A percentile compares a stretch with the other conserved stretches of the same genome.
phyloP scores from a whole-genome alignment of 2,888 invertebrate genomes.

The Dryobotodes eremita region DNA sequence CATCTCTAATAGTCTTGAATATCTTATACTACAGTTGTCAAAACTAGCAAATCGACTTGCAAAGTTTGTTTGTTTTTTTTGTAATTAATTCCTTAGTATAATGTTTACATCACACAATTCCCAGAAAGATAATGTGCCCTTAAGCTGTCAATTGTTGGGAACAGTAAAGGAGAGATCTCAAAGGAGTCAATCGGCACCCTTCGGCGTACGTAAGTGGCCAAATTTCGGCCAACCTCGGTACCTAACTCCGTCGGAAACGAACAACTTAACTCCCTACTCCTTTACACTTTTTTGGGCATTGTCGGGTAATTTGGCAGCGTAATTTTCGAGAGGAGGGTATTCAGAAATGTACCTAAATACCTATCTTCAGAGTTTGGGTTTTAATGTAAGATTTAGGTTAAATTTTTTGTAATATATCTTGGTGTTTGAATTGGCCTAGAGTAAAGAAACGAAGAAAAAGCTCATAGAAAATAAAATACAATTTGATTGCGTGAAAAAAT shows the following conservation, averaged over 20 bases:
- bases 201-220: slow-evolving; percentile 65
- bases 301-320: slow-evolving; percentile 41
- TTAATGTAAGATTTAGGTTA: background rate
- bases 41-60: background rate
- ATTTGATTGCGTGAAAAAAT: background rate
- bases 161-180: slow-evolving; percentile 55
- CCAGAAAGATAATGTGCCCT: slow-evolving; percentile 22
- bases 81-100: background rate
- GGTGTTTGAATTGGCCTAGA: background rate
- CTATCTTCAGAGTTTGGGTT: background rate
- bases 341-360: background rate
- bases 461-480: background rate
- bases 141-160: slow-evolving; percentile 51
- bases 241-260: slow-evolving; percentile 36
- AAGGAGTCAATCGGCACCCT: slow-evolving; percentile 68
- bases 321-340: slow-evolving; percentile 22
- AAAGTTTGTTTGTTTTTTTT: background rate
- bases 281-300: slow-evolving; percentile 58
- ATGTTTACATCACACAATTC: background rate
- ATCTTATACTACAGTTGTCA: background rate
- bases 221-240: slow-evolving; percentile 66
- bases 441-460: background rate
- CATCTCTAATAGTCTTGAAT: background rate
- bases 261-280: slow-evolving; percentile 54
- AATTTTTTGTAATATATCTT: background rate